phyloP scores from a whole-genome alignment of 1,140 invertebrate genomes.

The Daktulosphaira vitifoliae region DNA sequence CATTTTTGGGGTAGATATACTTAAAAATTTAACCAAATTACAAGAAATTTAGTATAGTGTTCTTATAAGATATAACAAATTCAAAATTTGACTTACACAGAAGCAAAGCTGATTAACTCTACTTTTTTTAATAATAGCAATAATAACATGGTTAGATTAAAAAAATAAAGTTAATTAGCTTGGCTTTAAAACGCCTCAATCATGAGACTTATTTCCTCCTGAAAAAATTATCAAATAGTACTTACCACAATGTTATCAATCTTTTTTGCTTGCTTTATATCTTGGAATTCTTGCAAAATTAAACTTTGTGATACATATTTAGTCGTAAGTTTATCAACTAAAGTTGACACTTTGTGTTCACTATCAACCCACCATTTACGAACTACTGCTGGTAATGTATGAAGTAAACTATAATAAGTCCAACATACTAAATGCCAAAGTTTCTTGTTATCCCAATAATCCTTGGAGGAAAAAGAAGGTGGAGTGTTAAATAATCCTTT shows the following conservation, averaged over 20 bases:
- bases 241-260: conserved; percentile 63
- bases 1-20: no score
- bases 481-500: conserved; percentile 37
- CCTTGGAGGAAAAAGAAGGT: background rate
- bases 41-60: no score
- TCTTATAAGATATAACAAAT: no score
- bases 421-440: conserved; percentile 58
- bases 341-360: conserved; percentile 56
- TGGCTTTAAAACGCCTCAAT: no score
- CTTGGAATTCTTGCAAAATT: conserved; percentile 58
- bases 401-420: conserved; percentile 55
- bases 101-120: no score
- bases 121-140: no score
- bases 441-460: conserved; percentile 43
- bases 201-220: no score
- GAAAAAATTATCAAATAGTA: conserved; percentile 4
- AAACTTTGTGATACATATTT: conserved; percentile 63
- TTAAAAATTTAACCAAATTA: no score
- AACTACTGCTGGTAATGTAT: conserved; percentile 64
- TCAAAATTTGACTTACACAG: no score
- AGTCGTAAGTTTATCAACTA: conserved; percentile 67
- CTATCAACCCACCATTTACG: conserved; percentile 67
- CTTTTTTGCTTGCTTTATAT: conserved; percentile 48
- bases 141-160: no score
- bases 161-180: no score